These are phyloP conservation scores for Aphidius colemani DNA, from an alignment of 2,888 invertebrate genomes.

Conservation along the genomic window DNA sequence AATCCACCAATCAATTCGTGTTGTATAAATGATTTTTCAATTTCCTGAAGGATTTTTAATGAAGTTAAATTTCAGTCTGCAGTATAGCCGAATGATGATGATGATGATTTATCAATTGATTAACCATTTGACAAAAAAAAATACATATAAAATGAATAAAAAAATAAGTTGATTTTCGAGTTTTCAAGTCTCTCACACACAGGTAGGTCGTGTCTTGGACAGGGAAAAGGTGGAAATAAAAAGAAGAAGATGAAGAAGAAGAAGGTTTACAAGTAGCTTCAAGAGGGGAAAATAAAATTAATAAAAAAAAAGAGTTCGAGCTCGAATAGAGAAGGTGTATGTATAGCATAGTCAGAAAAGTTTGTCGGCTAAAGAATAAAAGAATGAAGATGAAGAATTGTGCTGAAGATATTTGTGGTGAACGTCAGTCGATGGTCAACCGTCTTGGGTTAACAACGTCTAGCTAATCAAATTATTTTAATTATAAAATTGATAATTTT, in stretches of 20 bases:
- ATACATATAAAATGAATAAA: conserved; percentile 12
- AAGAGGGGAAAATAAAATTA: conserved; percentile 14
- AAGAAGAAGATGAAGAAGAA: conserved; percentile 17
- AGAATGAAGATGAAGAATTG: conserved; percentile 59
- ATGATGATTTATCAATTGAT: conserved; percentile 23
- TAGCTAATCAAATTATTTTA: conserved; percentile 20
- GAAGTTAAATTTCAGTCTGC: too few relatives aligned
- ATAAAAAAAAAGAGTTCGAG: conserved; percentile 27
- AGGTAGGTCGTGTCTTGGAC: conserved; percentile 21
- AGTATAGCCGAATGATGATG: not conserved
- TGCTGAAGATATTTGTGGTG: conserved; percentile 49
- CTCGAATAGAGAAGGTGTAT: conserved; percentile 30
- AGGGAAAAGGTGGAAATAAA: conserved; percentile 20
- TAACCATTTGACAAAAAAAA: conserved; percentile 22
- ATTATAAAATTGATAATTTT: not conserved
- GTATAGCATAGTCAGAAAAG: conserved; percentile 27
- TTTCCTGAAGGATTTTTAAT: too few relatives aligned
- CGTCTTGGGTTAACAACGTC: conserved; percentile 51
- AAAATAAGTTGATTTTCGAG: conserved; percentile 26
- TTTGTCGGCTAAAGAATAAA: conserved; percentile 34
- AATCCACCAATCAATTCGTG: too few relatives aligned
- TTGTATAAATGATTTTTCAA: too few relatives aligned
- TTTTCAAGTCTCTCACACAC: conserved; percentile 20
- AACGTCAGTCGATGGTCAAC: conserved; percentile 59
- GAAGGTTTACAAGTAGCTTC: conserved; percentile 1